Conservation (phyloP, 2,888 invertebrate species). For the Eupithecia subumbrata region DNA sequence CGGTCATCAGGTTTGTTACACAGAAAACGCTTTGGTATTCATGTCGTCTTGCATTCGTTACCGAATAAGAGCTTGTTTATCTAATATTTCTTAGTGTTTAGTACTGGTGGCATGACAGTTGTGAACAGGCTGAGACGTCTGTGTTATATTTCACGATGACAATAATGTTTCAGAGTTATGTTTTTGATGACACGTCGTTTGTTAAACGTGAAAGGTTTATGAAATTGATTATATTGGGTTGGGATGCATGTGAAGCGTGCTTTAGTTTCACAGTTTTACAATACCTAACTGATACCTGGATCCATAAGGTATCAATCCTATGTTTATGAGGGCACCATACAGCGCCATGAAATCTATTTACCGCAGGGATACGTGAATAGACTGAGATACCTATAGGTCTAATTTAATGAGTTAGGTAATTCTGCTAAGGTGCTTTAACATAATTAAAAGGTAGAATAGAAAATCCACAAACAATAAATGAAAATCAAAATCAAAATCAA, state of each 20-base stretch:
- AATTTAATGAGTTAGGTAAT: neutral
- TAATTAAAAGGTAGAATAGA: no score
- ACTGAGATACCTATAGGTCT: no score
- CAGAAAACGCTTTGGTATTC: no score
- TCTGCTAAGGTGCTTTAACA: neutral
- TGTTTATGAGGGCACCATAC: no score
- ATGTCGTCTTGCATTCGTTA: no score
- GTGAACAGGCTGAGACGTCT: conserved; percentile 14
- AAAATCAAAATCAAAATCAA: no score
- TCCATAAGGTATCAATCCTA: no score
- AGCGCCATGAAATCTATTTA: no score
- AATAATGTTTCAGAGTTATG: conserved; percentile 35
- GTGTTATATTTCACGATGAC: conserved; percentile 36
- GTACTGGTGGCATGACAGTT: conserved; percentile 19
- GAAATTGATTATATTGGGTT: conserved; percentile 14
- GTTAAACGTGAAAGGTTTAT: conserved; percentile 35
- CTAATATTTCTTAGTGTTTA: conserved; percentile 25
- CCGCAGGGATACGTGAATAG: no score
- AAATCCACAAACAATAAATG: neutral
- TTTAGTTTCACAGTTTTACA: neutral
- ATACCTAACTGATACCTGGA: neutral
- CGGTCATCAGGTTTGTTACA: no score
- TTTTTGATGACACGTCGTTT: conserved; percentile 34
- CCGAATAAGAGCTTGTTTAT: neutral
- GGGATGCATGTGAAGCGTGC: neutral